Evolutionary conservation across 2,113 vertebrate species (phyloP).

Genomic region (Nansenia antarctica): DNA sequence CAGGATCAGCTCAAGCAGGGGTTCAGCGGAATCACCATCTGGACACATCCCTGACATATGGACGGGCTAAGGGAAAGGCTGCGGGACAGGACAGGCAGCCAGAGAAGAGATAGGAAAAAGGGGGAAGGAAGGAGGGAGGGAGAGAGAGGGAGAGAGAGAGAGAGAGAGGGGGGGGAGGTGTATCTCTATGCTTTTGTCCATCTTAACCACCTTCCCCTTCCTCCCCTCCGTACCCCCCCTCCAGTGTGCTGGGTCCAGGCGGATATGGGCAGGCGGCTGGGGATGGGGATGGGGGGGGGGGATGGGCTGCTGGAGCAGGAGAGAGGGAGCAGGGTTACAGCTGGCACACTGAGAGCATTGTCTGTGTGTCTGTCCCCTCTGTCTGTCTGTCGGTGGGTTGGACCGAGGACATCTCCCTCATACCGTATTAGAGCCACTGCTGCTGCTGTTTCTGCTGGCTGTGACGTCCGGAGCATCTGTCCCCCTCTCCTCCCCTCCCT

Average conservation of each 20-base stretch:
- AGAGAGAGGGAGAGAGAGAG: slow-evolving; percentile 10
- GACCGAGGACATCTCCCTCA: slow-evolving; percentile 23
- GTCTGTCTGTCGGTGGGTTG: slow-evolving; percentile 10
- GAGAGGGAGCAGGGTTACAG: too few species aligned
- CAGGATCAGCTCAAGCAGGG: slow-evolving; percentile 61
- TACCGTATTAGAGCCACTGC: neutral
- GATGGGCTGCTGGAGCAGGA: neutral
- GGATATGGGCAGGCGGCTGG: neutral
- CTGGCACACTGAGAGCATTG: slow-evolving; percentile 2
- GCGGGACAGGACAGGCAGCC: slow-evolving; percentile 34
- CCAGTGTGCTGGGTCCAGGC: neutral
- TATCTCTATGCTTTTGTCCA: neutral
- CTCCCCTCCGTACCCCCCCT: neutral
- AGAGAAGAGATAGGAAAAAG: slow-evolving; percentile 1
- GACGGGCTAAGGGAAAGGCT: slow-evolving; percentile 60
- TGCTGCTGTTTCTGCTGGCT: slow-evolving; percentile 3
- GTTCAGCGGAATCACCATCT: slow-evolving; percentile 75
- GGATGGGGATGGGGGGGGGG: neutral
- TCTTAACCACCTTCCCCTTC: neutral
- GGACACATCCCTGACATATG: slow-evolving; percentile 75
- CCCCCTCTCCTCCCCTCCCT: neutral
- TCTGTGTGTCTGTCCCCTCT: slow-evolving; percentile 8
- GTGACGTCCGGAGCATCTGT: slow-evolving; percentile 13
- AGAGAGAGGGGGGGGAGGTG: neutral
- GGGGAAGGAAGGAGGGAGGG: neutral